Evolutionary conservation across 2,888 invertebrate species (phyloP).

Genomic region (Melieria picta): DNA sequence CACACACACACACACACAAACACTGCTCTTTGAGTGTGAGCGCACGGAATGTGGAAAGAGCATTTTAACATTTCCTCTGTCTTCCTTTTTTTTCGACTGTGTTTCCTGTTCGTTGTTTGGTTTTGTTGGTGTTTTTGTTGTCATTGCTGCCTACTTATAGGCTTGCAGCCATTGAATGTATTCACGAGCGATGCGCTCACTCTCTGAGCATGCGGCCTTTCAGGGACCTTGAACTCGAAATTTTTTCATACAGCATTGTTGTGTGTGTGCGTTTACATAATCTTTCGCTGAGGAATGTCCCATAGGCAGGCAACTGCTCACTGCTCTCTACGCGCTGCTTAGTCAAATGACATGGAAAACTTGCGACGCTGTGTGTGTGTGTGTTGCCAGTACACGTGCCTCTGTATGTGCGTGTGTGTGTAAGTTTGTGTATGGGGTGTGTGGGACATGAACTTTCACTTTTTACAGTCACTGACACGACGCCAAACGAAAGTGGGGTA

Average conservation of each 20-base stretch:
- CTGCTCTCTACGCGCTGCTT: not conserved
- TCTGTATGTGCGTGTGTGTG: not conserved
- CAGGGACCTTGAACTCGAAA: conserved; percentile 63
- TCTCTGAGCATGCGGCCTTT: conserved; percentile 62
- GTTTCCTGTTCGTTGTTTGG: too few species aligned
- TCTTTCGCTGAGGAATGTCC: conserved; percentile 16
- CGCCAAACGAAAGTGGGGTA: not conserved
- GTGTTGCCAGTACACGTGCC: conserved; percentile 14
- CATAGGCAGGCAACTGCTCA: conserved; percentile 4
- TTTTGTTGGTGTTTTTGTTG: too few species aligned
- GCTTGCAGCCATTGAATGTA: conserved; percentile 38
- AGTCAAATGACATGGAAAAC: not conserved
- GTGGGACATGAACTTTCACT: conserved; percentile 52
- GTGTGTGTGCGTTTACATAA: conserved; percentile 13
- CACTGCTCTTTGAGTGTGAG: too few species aligned
- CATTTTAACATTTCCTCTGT: too few species aligned
- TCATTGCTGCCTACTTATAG: conserved; percentile 52
- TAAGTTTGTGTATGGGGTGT: conserved; percentile 8
- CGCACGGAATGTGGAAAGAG: too few species aligned
- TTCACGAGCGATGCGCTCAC: conserved; percentile 3
- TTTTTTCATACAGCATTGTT: conserved; percentile 27
- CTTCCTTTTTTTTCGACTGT: too few species aligned
- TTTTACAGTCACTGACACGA: conserved; percentile 54
- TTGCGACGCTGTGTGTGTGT: too few species aligned
- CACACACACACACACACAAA: too few species aligned